phyloP scores from a whole-genome alignment of 2,113 vertebrate genomes.

The Dasyprocta punctata region DNA sequence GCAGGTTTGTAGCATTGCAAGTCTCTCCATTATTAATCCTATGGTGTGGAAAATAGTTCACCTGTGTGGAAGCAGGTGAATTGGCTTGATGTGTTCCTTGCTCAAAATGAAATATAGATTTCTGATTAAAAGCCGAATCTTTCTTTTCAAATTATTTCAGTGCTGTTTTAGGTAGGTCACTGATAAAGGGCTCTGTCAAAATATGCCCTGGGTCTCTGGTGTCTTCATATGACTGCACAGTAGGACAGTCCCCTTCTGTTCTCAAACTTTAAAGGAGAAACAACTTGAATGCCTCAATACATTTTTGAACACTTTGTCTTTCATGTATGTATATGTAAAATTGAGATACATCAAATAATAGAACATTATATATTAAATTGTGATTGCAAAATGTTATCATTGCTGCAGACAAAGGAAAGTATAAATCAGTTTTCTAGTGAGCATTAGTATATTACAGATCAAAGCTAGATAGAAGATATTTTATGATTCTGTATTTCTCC shows the following conservation, averaged over 20 bases:
- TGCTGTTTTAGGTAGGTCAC: slow-evolving; percentile 30
- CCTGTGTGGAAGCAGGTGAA: slow-evolving; percentile 65
- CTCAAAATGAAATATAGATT: slow-evolving; percentile 62
- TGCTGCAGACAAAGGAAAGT: background rate
- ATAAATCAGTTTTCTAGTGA: background rate
- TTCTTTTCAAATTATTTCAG: slow-evolving; percentile 64
- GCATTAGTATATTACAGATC: background rate
- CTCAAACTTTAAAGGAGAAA: slow-evolving; percentile 2
- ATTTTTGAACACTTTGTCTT: background rate
- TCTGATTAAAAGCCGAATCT: slow-evolving; percentile 65
- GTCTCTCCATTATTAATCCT: slow-evolving; percentile 52
- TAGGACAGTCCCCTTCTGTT: background rate
- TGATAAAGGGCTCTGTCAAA: slow-evolving; percentile 56
- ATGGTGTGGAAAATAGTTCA: slow-evolving; percentile 61
- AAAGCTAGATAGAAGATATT: background rate
- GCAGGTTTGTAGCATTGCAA: background rate
- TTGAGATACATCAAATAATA: background rate
- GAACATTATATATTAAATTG: background rate
- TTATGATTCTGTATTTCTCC: background rate
- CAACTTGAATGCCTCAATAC: background rate
- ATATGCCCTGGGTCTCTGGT: background rate
- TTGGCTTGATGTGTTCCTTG: background rate
- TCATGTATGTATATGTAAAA: background rate
- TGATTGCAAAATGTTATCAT: background rate
- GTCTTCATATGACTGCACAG: background rate